These are phyloP conservation scores for Centroberyx gerrardi DNA, from an alignment of 2,797 vertebrate genomes.

Conservation along the genomic window DNA sequence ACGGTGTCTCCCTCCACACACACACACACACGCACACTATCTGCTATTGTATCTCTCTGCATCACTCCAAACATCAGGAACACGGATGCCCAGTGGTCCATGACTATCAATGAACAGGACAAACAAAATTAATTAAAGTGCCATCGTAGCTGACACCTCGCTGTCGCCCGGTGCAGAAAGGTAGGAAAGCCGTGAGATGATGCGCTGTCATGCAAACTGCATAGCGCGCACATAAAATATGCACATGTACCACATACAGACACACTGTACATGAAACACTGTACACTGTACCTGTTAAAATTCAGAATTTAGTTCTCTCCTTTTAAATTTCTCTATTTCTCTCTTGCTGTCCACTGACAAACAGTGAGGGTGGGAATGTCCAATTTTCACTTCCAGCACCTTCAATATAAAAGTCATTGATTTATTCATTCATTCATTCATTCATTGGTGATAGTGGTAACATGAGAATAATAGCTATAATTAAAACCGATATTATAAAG, in stretches of 20 bases:
- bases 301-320: conserved; percentile 19
- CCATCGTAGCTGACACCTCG: conserved; percentile 84
- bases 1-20: neutral
- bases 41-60: conserved; percentile 49
- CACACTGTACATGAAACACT: conserved; percentile 29
- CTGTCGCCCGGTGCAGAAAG: conserved; percentile 85
- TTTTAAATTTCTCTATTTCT: neutral
- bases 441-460: conserved; percentile 2
- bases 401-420: conserved; percentile 19
- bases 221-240: conserved; percentile 53
- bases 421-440: neutral
- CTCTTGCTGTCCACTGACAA: neutral
- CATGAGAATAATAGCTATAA: conserved; percentile 14
- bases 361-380: conserved; percentile 2
- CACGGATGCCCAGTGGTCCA: conserved; percentile 77
- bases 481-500: conserved; percentile 18
- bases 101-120: conserved; percentile 87
- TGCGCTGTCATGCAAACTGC: conserved; percentile 69
- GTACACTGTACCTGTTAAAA: neutral
- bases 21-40: conserved; percentile 38
- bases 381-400: conserved; percentile 4
- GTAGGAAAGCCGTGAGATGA: conserved; percentile 81
- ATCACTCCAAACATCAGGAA: conserved; percentile 72
- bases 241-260: conserved; percentile 46
- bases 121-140: conserved; percentile 90